Conservation (phyloP, 2,888 invertebrate genomes). For the Cactoblastis cactorum region DNA sequence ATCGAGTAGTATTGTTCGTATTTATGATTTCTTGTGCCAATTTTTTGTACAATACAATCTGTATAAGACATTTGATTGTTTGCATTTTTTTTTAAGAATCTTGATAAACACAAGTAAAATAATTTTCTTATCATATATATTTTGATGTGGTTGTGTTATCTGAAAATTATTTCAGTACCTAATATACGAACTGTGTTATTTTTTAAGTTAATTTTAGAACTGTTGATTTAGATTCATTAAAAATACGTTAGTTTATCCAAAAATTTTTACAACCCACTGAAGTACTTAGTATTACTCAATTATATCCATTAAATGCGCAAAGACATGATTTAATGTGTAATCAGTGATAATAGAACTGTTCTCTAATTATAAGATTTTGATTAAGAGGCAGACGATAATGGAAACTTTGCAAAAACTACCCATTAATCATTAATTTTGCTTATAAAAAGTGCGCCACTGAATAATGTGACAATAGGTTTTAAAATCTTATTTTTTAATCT, state of each 20-base stretch:
- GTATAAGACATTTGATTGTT: background rate
- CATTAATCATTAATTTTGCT: too few relatives aligned
- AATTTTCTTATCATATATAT: background rate
- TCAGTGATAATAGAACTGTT: too few relatives aligned
- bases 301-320: too few relatives aligned
- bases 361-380: too few relatives aligned
- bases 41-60: constrained; percentile 7
- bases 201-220: background rate
- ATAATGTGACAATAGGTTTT: too few relatives aligned
- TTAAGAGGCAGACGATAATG: too few relatives aligned
- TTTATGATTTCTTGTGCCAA: constrained; percentile 1
- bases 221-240: background rate
- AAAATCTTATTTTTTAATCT: too few relatives aligned
- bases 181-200: background rate
- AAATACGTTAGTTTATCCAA: background rate
- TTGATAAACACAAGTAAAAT: background rate
- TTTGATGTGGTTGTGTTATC: background rate
- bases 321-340: too few relatives aligned
- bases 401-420: too few relatives aligned
- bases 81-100: background rate
- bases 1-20: constrained; percentile 1
- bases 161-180: background rate
- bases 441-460: too few relatives aligned
- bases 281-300: too few relatives aligned
- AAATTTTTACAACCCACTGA: too few relatives aligned